Conservation (phyloP, 2,113 vertebrate genomes). For the Romanogobio albipinnatus region DNA sequence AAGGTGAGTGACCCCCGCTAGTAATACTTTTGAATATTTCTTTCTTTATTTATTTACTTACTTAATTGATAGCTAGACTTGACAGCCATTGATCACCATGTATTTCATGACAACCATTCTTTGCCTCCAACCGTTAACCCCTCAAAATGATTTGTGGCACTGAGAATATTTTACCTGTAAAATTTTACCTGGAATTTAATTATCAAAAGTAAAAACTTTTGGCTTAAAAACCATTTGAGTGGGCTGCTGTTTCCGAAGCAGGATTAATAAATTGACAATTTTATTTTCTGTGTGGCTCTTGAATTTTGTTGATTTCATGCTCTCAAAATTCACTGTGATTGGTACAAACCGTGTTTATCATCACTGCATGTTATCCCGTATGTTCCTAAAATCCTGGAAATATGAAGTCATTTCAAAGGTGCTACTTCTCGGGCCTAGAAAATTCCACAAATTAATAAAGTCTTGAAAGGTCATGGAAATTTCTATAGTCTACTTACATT, state of each 20-base stretch:
- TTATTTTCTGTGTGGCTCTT: not conserved
- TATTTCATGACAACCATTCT: not conserved
- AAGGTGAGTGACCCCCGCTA: constrained; percentile 75
- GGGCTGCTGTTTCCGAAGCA: not conserved
- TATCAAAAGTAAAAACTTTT: not conserved
- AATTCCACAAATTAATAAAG: not conserved
- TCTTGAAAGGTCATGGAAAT: not conserved
- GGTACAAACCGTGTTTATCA: not conserved
- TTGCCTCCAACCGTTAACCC: not conserved
- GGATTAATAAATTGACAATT: not conserved
- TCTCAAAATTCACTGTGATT: not conserved
- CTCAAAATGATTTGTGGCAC: not conserved
- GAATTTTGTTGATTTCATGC: not conserved
- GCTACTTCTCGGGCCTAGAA: not conserved
- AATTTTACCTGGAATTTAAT: not conserved
- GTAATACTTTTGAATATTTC: not conserved
- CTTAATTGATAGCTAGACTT: no score
- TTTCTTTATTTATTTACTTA: no score
- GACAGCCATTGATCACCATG: no score
- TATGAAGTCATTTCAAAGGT: not conserved
- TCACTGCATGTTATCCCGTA: not conserved
- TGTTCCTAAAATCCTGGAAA: not conserved
- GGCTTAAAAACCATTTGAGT: not conserved
- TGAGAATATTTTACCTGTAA: not conserved
- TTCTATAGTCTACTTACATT: not conserved